Conservation (phyloP, 2,888 invertebrate species). For the Pollenia labialis region DNA sequence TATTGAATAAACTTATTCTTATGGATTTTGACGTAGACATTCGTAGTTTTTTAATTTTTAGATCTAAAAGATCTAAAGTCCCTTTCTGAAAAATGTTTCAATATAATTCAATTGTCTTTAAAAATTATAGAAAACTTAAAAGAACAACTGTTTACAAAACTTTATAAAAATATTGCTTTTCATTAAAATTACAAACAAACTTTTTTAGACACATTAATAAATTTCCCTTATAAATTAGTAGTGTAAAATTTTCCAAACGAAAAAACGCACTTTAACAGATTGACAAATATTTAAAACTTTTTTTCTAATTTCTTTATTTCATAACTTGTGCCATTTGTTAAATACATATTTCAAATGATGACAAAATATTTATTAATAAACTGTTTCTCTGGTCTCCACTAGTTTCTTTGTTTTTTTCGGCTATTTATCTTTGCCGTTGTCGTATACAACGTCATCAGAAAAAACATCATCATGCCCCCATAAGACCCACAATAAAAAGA, state of each 20-base stretch:
- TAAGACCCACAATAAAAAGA: constrained; percentile 50
- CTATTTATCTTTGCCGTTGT: not conserved
- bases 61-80: too few relatives aligned
- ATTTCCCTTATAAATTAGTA: too few relatives aligned
- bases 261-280: not conserved
- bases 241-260: not conserved
- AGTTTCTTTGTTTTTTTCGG: constrained; percentile 19
- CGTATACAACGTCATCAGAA: not conserved
- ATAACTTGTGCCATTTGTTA: constrained; percentile 26
- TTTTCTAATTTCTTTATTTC: constrained; percentile 1
- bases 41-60: too few relatives aligned
- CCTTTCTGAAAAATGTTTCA: too few relatives aligned
- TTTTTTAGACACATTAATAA: too few relatives aligned
- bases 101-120: too few relatives aligned
- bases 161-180: too few relatives aligned
- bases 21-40: too few relatives aligned
- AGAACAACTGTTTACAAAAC: too few relatives aligned
- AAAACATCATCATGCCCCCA: constrained; percentile 33
- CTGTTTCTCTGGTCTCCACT: constrained; percentile 41
- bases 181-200: too few relatives aligned
- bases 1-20: too few relatives aligned
- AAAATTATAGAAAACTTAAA: too few relatives aligned
- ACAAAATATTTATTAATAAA: constrained; percentile 71
- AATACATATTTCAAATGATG: constrained; percentile 55
- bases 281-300: constrained; percentile 16